Base-by-base conservation (phyloP, 2,888 invertebrate species). In the Chymomyza caudatula region DNA sequence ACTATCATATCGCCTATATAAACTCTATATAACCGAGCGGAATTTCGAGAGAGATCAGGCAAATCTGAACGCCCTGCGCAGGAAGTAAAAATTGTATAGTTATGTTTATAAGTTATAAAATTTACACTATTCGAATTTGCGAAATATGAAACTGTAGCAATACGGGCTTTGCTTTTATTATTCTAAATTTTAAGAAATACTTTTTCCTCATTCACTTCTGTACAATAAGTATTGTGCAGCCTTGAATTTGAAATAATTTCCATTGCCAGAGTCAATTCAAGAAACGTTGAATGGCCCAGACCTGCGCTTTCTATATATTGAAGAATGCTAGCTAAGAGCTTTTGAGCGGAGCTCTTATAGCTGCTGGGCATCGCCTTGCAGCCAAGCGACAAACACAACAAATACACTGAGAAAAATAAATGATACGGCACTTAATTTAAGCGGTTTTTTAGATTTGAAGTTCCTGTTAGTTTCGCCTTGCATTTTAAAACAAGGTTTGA, bases 1-100 rank as follows among this genome's bases (percentile, higher is more conserved):
- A n/a, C 62, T 66, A 17, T 23, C 62, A 8, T 13, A n/a, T 11
- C 54, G 62, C 6, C 53, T 66, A 47, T 52, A 43, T 1, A n/a
- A 22, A n/a, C n/a, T n/a, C n/a, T n/a, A 11, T 53, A 63, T 43
- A 43, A 59, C 4, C 17, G 59, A 63, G 29, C 22, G 47, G n/a
- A 8, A 55, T 6, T 67, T 63, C 42, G 17, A 63, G 15, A 3
- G 13, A 2, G 49, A 67, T 43, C 37, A 51, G 55, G n/a, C n/a
- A 6, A 19, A 43, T 49, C 49, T 67, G 2, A 51, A 59, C 17
- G n/a, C 20, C 2, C 25, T 52, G 6, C 58, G 59, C n/a, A 23
- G 11, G 49, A 43, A 19, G 4, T 13, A 8, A n/a, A 52, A 19
- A n/a, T 0, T 17, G 17, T 25, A 5, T 25, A 25, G 25, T 25